phyloP scores from a whole-genome alignment of 2,113 vertebrate species.

The Fregetta grallaria region DNA sequence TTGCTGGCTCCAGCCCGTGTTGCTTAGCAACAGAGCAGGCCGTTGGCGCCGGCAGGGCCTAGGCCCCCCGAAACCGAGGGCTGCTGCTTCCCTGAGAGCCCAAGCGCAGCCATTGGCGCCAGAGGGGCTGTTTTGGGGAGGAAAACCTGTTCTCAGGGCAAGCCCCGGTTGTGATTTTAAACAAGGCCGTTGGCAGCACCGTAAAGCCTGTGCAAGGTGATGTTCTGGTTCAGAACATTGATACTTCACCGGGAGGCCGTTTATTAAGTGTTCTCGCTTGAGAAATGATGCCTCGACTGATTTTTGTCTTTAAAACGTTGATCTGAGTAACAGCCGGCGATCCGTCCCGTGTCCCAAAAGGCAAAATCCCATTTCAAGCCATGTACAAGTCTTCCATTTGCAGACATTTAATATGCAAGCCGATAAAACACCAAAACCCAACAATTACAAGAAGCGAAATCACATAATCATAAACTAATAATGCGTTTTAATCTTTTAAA shows the following conservation, averaged over 20 bases:
- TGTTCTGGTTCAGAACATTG: rapidly evolving
- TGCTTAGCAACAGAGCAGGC: neutral
- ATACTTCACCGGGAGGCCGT: rapidly evolving
- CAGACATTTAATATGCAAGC: neutral
- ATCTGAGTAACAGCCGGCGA: neutral
- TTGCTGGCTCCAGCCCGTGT: rapidly evolving
- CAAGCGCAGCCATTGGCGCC: rapidly evolving
- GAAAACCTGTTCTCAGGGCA: rapidly evolving
- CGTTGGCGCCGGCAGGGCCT: neutral
- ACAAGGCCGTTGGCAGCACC: rapidly evolving
- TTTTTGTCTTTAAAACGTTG: neutral
- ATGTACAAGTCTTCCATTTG: rapidly evolving
- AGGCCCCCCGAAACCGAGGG: rapidly evolving
- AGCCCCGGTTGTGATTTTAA: rapidly evolving
- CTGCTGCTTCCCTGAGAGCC: neutral
- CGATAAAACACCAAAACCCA: neutral
- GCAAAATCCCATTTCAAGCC: neutral
- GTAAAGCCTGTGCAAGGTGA: rapidly evolving
- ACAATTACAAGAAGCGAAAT: neutral
- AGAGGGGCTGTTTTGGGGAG: rapidly evolving
- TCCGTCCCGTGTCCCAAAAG: neutral
- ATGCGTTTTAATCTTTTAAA: neutral
- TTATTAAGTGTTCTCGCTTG: neutral
- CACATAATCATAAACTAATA: neutral
- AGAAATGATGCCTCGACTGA: neutral